Evolutionary conservation across 2,888 invertebrate species (phyloP).

Genomic region (Xestia xanthographa): DNA sequence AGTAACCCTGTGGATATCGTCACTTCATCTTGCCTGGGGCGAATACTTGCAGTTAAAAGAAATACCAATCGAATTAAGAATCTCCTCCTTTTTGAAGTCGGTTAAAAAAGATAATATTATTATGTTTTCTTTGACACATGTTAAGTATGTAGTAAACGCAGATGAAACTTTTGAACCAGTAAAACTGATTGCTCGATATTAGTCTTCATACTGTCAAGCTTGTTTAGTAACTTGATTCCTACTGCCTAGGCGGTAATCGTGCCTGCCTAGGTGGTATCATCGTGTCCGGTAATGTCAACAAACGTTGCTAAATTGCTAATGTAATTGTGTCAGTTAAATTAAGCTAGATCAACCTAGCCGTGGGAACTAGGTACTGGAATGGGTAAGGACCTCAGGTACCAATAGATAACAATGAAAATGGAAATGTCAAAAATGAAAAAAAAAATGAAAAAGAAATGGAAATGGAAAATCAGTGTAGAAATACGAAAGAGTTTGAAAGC

Average conservation of each 20-base stretch:
- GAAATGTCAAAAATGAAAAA: too few species aligned
- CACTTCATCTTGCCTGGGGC: neutral
- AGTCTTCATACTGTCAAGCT: neutral
- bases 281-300: slow-evolving; percentile 52
- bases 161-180: neutral
- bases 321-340: slow-evolving; percentile 41
- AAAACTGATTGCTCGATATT: neutral
- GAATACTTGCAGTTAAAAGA: too few species aligned
- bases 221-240: slow-evolving; percentile 28
- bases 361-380: slow-evolving; percentile 21
- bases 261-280: slow-evolving; percentile 9
- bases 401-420: neutral
- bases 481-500: neutral
- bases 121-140: too few species aligned
- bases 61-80: too few species aligned
- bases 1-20: too few species aligned
- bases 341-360: slow-evolving; percentile 14
- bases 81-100: too few species aligned
- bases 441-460: too few species aligned
- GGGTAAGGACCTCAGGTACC: too few species aligned
- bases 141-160: too few species aligned
- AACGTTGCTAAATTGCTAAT: slow-evolving; percentile 38
- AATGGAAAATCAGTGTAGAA: neutral
- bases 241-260: slow-evolving; percentile 4
- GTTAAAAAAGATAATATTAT: neutral